Conservation (phyloP, 2,113 vertebrate genomes). For the Nerophis ophidion region DNA sequence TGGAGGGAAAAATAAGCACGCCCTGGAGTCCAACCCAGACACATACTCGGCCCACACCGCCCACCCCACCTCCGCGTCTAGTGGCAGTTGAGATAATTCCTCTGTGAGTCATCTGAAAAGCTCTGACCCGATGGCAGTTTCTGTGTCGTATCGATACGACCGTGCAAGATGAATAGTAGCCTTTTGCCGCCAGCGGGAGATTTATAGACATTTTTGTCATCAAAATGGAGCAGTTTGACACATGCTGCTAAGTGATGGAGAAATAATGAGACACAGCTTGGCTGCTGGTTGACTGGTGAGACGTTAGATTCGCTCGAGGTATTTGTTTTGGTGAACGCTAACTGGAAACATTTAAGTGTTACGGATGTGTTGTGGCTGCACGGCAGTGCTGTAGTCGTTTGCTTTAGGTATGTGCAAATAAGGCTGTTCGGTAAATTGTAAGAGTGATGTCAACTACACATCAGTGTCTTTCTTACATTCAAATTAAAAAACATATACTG, state of each 20-base stretch:
- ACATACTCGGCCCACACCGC: conserved; percentile 28
- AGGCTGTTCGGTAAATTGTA: no score
- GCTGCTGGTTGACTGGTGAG: conserved; percentile 15
- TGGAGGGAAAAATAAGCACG: conserved; percentile 28
- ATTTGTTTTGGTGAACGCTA: conserved; percentile 12
- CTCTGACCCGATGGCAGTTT: conserved; percentile 34
- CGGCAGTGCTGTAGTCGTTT: no score
- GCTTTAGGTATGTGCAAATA: no score
- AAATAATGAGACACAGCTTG: conserved; percentile 33
- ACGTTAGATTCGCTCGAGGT: conserved; percentile 12
- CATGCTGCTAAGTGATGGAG: conserved; percentile 42
- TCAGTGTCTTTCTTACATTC: no score
- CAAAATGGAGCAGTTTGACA: conserved; percentile 36
- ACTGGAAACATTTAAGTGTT: conserved; percentile 13
- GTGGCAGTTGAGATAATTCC: conserved; percentile 47
- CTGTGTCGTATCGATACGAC: conserved; percentile 47
- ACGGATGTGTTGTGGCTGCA: no score
- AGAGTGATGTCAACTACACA: no score
- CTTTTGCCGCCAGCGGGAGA: conserved; percentile 29
- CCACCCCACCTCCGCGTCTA: conserved; percentile 3
- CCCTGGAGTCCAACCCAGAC: conserved; percentile 39
- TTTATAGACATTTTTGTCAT: conserved; percentile 38
- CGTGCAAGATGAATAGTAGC: conserved; percentile 43
- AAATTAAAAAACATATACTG: no score
- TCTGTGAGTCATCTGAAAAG: conserved; percentile 47